Evolutionary conservation across 2,888 invertebrate species (phyloP), one percentile per base, ranked within the genome.

Genomic region (Phortica okadai): DNA sequence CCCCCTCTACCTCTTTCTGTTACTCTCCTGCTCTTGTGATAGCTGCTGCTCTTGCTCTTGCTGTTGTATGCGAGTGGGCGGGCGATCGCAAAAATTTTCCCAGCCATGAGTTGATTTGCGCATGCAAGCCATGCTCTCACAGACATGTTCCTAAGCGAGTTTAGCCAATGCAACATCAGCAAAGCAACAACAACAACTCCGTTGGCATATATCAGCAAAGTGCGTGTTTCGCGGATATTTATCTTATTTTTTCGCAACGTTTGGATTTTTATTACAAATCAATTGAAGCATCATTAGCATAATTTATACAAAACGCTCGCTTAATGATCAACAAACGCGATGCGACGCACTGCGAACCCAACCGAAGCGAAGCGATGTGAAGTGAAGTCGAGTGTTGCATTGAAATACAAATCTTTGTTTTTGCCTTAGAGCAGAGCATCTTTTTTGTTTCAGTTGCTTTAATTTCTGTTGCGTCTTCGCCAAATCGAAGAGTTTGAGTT

Each of bases 201-300:
- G 78, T 74, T 77, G 76, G 78, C 74, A 78, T 77, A 79, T 74
- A 72, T 66, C 82, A 79, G 79, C 72, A 82, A 84, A 88, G 91
- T 91, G 91, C 91, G 91, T 91, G 91, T 85, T 89, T 84, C 79
- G 82, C 77, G 90, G 89, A 89, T 91, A 91, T 91, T 90, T 91
- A 91, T 91, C 91, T 91, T 90, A 84, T 82, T 86, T 83, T 80
- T 80, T 11, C 58, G 82, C 83, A 84, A 81, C 85, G 88, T 85
- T 88, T 88, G 89, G 88, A 91, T 90, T 91, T 91, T 91, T 91
- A 91, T 91, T 91, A 91, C 91, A 91, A 91, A 91, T 91, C 91
- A 91, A 91, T 91, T 91, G 91, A 90, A 91, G 90, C 89, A 88
- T 91, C 91, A 91, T 91, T 91, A 91, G 90, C 91, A 91, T 91